These are phyloP conservation scores for Brachionus rubens DNA, from an alignment of 1,140 invertebrate species.

Conservation along the genomic window DNA sequence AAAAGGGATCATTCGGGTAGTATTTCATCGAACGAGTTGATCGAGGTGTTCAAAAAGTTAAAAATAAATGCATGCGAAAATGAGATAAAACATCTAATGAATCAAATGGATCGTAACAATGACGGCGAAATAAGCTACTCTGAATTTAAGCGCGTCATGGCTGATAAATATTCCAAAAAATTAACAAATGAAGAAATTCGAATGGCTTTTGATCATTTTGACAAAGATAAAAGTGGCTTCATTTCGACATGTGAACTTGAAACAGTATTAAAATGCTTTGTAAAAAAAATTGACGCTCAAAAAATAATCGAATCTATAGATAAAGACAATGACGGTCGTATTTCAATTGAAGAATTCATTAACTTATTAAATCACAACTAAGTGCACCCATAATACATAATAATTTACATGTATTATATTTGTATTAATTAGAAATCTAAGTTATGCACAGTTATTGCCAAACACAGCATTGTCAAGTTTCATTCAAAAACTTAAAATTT, in stretches of 20 bases:
- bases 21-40: not conserved
- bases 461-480: too few species aligned
- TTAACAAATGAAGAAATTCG: not conserved
- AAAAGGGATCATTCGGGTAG: not conserved
- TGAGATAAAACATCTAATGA: not conserved
- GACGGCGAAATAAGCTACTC: constrained; percentile 8
- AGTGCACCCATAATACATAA: too few species aligned
- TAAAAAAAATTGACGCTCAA: too few species aligned
- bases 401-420: too few species aligned
- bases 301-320: too few species aligned
- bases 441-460: too few species aligned
- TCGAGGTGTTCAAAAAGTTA: not conserved
- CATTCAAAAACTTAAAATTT: too few species aligned
- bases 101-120: constrained; percentile 13
- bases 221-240: constrained; percentile 6
- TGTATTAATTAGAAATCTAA: too few species aligned
- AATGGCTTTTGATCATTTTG: not conserved
- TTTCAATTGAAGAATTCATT: too few species aligned
- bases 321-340: too few species aligned
- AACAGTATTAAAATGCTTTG: too few species aligned
- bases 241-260: not conserved
- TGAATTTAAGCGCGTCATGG: constrained; percentile 4
- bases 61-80: not conserved
- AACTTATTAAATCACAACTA: too few species aligned
- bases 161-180: not conserved